Evolutionary conservation across 2,888 invertebrate species (phyloP).

Genomic region (Drosophila hawaiiensis): DNA sequence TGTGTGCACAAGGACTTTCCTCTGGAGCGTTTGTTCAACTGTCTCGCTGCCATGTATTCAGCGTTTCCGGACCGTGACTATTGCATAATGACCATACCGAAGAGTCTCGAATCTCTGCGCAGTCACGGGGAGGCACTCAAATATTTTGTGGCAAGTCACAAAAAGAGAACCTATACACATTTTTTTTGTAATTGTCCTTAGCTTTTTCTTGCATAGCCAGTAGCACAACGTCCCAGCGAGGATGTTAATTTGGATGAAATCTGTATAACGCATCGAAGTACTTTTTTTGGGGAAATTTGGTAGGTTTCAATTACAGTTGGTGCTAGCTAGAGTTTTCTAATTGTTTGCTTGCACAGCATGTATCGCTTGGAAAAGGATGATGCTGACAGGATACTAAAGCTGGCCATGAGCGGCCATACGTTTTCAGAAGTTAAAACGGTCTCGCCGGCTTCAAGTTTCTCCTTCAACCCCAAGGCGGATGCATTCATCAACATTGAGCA

Average conservation of each 20-base stretch:
- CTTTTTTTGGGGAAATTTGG: slow-evolving; percentile 77
- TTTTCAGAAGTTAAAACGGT: rapidly evolving
- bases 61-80: slow-evolving; percentile 88
- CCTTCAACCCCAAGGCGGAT: slow-evolving; percentile 43
- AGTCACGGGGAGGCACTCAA: slow-evolving; percentile 59
- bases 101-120: slow-evolving; percentile 22
- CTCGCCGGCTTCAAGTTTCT: slow-evolving; percentile 27
- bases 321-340: not conserved
- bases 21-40: slow-evolving; percentile 74
- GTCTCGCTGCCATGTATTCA: slow-evolving; percentile 89
- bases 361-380: slow-evolving; percentile 42
- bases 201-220: slow-evolving; percentile 43
- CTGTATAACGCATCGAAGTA: slow-evolving; percentile 80
- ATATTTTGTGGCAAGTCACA: slow-evolving; percentile 75
- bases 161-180: not conserved
- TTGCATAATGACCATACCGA: slow-evolving; percentile 73
- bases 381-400: not conserved
- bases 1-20: slow-evolving; percentile 59
- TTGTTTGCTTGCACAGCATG: slow-evolving; percentile 32
- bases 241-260: slow-evolving; percentile 54
- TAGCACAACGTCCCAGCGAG: slow-evolving; percentile 48
- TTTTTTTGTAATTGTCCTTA: not conserved
- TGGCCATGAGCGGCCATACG: slow-evolving; percentile 13
- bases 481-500: slow-evolving; percentile 18
- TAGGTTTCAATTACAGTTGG: slow-evolving; percentile 5